These are phyloP conservation scores for Odontamblyopus rebecca DNA, from an alignment of 2,797 vertebrate genomes.

Conservation along the genomic window DNA sequence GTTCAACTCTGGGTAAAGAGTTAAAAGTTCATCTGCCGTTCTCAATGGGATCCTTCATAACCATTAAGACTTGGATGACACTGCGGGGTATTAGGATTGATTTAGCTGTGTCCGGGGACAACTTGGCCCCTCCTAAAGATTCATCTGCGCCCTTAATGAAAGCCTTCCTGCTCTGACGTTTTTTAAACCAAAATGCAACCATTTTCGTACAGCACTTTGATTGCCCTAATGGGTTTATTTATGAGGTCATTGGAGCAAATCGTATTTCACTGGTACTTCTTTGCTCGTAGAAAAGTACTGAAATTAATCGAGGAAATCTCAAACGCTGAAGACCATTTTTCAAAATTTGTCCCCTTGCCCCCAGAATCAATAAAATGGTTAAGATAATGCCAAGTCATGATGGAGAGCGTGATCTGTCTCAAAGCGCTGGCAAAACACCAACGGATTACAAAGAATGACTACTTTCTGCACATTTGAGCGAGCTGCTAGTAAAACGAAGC, in stretches of 20 bases:
- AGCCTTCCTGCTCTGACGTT: constrained; percentile 67
- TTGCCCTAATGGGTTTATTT: constrained; percentile 75
- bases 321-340: constrained; percentile 63
- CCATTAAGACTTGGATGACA: constrained; percentile 77
- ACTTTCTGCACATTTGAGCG: constrained; percentile 8
- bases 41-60: constrained; percentile 72
- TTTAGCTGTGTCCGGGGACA: constrained; percentile 69
- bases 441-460: background rate
- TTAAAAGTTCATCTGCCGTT: constrained; percentile 43
- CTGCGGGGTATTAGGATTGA: constrained; percentile 78
- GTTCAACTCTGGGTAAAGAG: constrained; percentile 31
- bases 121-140: constrained; percentile 65
- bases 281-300: constrained; percentile 36
- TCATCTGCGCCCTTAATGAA: constrained; percentile 73
- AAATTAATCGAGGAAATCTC: constrained; percentile 67
- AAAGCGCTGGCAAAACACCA: constrained; percentile 40
- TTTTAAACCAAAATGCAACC: constrained; percentile 62
- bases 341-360: constrained; percentile 40
- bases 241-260: constrained; percentile 55
- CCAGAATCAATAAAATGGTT: constrained; percentile 69
- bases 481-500: background rate
- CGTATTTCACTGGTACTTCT: constrained; percentile 47
- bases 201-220: constrained; percentile 71
- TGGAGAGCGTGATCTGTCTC: constrained; percentile 53
- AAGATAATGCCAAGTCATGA: constrained; percentile 54